Evolutionary conservation across 92 coral and sea anemone species (phyloP).

Genomic region (Scolanthus callimorphus): DNA sequence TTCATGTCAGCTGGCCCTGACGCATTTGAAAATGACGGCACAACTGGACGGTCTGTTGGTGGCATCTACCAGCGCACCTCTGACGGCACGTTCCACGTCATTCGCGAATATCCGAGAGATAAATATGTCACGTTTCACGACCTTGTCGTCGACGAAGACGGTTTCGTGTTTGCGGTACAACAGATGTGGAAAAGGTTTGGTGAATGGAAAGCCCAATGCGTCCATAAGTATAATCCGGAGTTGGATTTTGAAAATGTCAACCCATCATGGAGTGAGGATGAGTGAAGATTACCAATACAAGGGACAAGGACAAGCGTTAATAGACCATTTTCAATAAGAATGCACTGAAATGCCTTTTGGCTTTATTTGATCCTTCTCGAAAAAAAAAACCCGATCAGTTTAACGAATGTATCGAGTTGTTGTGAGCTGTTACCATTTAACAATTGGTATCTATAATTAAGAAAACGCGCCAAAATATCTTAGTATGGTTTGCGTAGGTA

Average conservation of each 20-base stretch:
- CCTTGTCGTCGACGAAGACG: constrained; percentile 1
- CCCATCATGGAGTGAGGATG: background rate
- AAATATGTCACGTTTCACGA: background rate
- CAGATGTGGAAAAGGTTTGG: background rate
- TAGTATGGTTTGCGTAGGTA: too few relatives aligned
- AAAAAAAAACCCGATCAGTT: too few relatives aligned
- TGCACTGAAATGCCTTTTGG: too few relatives aligned
- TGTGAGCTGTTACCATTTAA: too few relatives aligned
- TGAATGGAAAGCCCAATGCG: background rate
- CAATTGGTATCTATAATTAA: too few relatives aligned
- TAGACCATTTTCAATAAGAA: too few relatives aligned
- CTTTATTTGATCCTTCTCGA: too few relatives aligned
- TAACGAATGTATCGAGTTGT: too few relatives aligned
- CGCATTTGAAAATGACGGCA: background rate
- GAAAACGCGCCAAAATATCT: too few relatives aligned
- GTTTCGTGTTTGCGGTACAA: background rate
- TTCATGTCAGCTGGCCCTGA: background rate
- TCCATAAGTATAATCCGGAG: background rate
- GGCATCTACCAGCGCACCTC: constrained; percentile 2
- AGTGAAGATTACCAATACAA: too few relatives aligned
- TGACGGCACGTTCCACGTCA: constrained; percentile 1
- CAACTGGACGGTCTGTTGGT: background rate
- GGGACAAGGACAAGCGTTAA: too few relatives aligned
- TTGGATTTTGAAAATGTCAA: constrained; percentile 1
- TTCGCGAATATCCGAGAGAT: constrained; percentile 1